phyloP scores from a whole-genome alignment of 1,140 invertebrate genomes.

The Calliphora vicina region DNA sequence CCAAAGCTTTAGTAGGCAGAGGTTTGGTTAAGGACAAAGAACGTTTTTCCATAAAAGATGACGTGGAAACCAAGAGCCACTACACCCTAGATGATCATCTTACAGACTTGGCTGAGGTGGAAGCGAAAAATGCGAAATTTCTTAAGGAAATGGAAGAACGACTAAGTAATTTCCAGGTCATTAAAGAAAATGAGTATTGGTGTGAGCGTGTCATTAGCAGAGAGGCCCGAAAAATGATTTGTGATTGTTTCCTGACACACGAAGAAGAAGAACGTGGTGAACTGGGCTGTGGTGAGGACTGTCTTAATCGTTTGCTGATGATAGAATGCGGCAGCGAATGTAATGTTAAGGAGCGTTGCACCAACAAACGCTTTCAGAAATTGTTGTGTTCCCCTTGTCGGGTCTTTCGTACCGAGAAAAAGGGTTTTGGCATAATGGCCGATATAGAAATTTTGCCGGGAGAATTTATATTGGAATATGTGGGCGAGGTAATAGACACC shows the following conservation, averaged over 20 bases:
- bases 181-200: constrained; percentile 86
- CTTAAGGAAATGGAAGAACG: constrained; percentile 67
- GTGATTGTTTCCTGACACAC: constrained; percentile 91
- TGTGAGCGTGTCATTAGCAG: constrained; percentile 82
- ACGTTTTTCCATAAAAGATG: constrained; percentile 40
- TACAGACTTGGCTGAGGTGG: constrained; percentile 50
- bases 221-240: constrained; percentile 92
- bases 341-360: constrained; percentile 85
- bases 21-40: constrained; percentile 45
- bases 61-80: constrained; percentile 39
- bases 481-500: constrained; percentile 94
- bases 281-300: constrained; percentile 92
- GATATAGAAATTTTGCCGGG: constrained; percentile 78
- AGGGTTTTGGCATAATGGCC: constrained; percentile 92
- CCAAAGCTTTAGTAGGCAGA: constrained; percentile 46
- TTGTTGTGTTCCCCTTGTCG: constrained; percentile 83
- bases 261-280: constrained; percentile 86
- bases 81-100: constrained; percentile 52
- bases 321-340: constrained; percentile 97
- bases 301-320: constrained; percentile 95
- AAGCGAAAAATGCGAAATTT: constrained; percentile 55
- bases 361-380: constrained; percentile 93
- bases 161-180: constrained; percentile 79
- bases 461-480: constrained; percentile 97
- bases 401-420: constrained; percentile 91